Evolutionary conservation across 2,888 invertebrate species (phyloP).

Genomic region (Amblyteles armatorius): DNA sequence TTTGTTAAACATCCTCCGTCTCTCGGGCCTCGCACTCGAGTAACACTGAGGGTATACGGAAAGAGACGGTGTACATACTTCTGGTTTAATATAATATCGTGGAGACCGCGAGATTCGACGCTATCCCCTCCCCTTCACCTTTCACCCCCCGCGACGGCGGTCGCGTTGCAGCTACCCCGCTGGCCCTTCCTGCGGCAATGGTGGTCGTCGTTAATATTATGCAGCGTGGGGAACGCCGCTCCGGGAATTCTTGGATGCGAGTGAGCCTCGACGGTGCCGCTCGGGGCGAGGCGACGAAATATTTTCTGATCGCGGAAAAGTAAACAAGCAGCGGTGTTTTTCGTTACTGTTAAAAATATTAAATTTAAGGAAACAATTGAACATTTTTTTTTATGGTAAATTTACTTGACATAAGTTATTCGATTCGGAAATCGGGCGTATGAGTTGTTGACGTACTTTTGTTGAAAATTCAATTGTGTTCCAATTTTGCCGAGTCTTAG

Average conservation of each 20-base stretch:
- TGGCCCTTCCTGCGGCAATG: constrained; percentile 3
- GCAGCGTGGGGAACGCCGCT: neutral
- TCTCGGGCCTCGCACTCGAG: constrained; percentile 60
- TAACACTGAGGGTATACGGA: constrained; percentile 64
- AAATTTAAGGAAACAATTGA: no score
- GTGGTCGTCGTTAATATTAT: neutral
- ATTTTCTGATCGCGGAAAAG: no score
- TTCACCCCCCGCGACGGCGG: neutral
- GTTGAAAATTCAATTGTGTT: no score
- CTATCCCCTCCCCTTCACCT: no score
- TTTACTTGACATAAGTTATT: no score
- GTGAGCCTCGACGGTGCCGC: neutral
- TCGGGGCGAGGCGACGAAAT: no score
- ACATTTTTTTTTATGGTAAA: no score
- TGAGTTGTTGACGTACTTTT: no score
- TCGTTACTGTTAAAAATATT: no score
- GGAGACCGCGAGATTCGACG: constrained; percentile 5
- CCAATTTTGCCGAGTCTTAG: no score
- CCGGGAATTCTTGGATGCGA: neutral
- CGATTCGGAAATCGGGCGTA: no score
- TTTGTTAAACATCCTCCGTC: constrained; percentile 79
- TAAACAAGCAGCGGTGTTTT: no score
- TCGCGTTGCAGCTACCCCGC: neutral
- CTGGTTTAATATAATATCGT: constrained; percentile 10
- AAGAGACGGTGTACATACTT: constrained; percentile 28